Conservation (phyloP, 1,140 invertebrate species). For the Dreissena rostriformis region DNA sequence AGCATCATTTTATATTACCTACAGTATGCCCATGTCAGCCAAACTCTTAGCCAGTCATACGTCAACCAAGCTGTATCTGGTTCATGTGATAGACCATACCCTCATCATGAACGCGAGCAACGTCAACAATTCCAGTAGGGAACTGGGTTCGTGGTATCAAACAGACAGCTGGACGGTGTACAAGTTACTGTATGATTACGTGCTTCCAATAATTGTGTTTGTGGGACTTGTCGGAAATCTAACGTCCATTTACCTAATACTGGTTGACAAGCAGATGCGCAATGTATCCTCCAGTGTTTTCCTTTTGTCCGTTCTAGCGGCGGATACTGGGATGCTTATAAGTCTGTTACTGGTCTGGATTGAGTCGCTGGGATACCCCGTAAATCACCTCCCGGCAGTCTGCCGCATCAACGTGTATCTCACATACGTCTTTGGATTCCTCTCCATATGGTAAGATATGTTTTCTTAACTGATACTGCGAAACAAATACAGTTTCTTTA, state of each 20-base stretch:
- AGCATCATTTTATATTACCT: too few species aligned
- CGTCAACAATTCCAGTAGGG: too few species aligned
- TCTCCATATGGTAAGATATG: constrained; percentile 86
- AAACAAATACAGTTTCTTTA: too few species aligned
- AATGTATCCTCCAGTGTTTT: constrained; percentile 65
- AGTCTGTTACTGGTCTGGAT: constrained; percentile 64
- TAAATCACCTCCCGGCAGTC: constrained; percentile 55
- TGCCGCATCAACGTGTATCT: constrained; percentile 89
- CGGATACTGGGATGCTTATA: constrained; percentile 64
- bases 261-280: constrained; percentile 52
- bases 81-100: too few species aligned
- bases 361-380: constrained; percentile 57
- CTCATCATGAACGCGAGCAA: too few species aligned
- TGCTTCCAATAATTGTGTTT: constrained; percentile 61
- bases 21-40: too few species aligned
- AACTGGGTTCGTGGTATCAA: too few species aligned
- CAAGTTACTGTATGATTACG: constrained; percentile 50
- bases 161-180: too few species aligned
- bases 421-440: constrained; percentile 87
- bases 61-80: too few species aligned
- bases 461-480: too few species aligned
- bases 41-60: too few species aligned
- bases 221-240: constrained; percentile 61
- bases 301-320: constrained; percentile 61
- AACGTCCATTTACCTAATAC: constrained; percentile 58